Conservation (phyloP, 2,888 invertebrate species). For the Yponomeuta sedellus region DNA sequence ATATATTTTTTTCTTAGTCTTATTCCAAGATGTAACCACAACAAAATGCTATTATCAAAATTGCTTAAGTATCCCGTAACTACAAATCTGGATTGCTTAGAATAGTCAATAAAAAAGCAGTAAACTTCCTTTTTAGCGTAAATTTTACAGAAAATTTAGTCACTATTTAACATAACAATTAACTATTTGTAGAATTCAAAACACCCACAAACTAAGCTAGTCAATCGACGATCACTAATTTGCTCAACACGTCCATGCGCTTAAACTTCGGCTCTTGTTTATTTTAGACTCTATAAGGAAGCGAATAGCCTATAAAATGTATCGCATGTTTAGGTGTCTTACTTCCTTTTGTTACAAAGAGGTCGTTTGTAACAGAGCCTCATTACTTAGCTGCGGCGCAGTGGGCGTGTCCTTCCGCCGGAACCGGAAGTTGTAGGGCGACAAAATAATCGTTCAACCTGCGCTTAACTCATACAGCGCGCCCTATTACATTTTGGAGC, state of each 20-base stretch:
- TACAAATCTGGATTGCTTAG: too few relatives aligned
- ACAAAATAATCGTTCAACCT: constrained; percentile 46
- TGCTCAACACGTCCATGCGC: constrained; percentile 10
- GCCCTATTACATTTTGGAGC: too few relatives aligned
- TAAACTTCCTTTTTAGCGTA: neutral
- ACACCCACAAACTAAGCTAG: constrained; percentile 19
- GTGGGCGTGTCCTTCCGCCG: constrained; percentile 66
- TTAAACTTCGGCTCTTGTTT: neutral
- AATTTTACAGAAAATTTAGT: constrained; percentile 10
- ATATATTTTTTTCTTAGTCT: too few relatives aligned
- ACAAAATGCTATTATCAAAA: too few relatives aligned
- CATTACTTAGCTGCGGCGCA: constrained; percentile 65
- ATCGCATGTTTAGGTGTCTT: neutral
- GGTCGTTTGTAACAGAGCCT: constrained; percentile 51
- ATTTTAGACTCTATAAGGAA: neutral
- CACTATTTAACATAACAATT: constrained; percentile 13
- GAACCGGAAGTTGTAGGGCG: constrained; percentile 60
- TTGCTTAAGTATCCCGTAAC: too few relatives aligned
- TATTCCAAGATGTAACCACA: too few relatives aligned
- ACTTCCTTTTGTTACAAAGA: constrained; percentile 6
- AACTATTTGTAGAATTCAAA: constrained; percentile 11
- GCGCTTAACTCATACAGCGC: constrained; percentile 13
- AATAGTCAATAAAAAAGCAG: too few relatives aligned
- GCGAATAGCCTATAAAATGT: neutral
- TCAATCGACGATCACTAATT: constrained; percentile 18